Conservation (phyloP, 2,797 vertebrate species). For the Poliocrania exsul region DNA sequence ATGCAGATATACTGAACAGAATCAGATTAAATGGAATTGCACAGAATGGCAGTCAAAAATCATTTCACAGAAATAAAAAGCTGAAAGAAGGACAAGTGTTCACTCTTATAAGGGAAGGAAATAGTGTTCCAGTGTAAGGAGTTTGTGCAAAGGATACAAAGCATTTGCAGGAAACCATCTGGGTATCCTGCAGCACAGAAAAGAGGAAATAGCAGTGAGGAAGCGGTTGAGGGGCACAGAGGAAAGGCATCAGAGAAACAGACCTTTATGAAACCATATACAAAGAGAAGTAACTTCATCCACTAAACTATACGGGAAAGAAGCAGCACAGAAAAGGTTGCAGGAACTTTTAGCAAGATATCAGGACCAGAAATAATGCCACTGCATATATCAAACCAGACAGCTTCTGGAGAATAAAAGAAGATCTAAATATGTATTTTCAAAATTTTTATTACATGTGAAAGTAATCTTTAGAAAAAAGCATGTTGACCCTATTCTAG, state of each 20-base stretch:
- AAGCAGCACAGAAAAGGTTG: background rate
- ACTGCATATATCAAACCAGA: background rate
- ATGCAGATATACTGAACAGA: background rate
- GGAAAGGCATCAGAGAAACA: constrained; percentile 34
- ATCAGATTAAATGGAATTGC: background rate
- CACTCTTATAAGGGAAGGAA: constrained; percentile 44
- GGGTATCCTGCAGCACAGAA: constrained; percentile 58
- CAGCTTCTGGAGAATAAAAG: background rate
- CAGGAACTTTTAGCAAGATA: background rate
- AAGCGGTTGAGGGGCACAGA: constrained; percentile 32
- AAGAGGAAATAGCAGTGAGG: constrained; percentile 60
- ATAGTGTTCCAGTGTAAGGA: constrained; percentile 5
- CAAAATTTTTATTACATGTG: background rate
- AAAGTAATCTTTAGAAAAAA: background rate
- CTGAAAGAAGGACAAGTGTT: constrained; percentile 10
- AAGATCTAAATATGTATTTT: background rate
- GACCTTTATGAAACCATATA: background rate
- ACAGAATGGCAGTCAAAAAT: background rate
- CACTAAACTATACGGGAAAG: background rate
- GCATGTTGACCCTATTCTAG: background rate
- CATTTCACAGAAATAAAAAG: constrained; percentile 19
- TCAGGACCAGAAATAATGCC: background rate
- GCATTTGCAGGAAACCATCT: constrained; percentile 64
- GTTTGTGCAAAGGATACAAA: constrained; percentile 58
- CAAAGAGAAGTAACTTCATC: background rate